Evolutionary conservation across 2,888 invertebrate genomes (phyloP), one percentile per base, ranked within the genome.

Genomic region (Brachypalpus laphriformis): DNA sequence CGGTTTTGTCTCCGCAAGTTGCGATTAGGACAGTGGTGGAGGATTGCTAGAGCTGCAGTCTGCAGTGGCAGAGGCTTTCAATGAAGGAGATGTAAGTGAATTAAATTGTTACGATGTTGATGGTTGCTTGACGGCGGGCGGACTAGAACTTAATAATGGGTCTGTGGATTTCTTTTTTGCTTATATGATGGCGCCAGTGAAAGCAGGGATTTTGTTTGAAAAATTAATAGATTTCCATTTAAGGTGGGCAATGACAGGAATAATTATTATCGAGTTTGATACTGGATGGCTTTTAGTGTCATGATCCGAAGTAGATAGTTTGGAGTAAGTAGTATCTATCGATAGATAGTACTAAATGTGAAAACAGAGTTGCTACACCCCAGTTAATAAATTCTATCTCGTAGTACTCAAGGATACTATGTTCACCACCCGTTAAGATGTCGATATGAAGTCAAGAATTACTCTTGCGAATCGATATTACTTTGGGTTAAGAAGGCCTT

Each of bases 91-190:
- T 7, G 68, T 51, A 25, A 31, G 51, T 66, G 47, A 57, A 25
- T 65, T 37, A 54, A 75, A 57, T 47, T 57, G 56, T 75, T 57
- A 57, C 20, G 14, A 45, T 51, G 51, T 11, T 16, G 66, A 25
- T 40, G 51, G 37, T 1, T 11, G 31, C 45, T n/a, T n/a, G 9
- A 16, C 28, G 61, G 8, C 11, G 34, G 34, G 34, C 11, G 34
- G 34, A 34, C 9, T 9, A 1, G 1, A 34, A 9, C 1, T 34
- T 34, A 25, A 22, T 28, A 28, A 16, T 16, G 16, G n/a, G 20
- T 8, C 20, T 25, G 59, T 40, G n/a, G 42, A 42, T n/a, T 8
- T 25, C 16, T 25, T 11, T 22, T 22, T 2, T 2, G 2, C 5
- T 25, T 5, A 11, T 22, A 5, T 11, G n/a, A n/a, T 49, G 22